Conservation (phyloP, 2,113 vertebrate genomes). For the Amblyornis subalaris region DNA sequence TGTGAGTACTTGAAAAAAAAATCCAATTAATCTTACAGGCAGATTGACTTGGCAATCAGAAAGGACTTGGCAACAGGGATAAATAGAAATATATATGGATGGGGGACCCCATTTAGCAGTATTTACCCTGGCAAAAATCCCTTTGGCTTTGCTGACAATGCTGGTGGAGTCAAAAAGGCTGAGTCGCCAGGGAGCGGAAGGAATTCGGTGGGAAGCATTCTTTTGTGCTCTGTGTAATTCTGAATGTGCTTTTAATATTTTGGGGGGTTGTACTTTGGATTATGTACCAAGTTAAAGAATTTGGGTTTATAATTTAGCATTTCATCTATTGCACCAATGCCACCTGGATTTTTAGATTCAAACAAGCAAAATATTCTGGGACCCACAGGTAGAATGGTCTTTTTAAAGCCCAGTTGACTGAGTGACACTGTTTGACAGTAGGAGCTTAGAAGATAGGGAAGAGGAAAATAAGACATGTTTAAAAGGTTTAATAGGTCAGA, state of each 20-base stretch:
- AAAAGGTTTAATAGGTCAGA: background rate
- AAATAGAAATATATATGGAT: background rate
- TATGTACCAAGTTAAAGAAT: background rate
- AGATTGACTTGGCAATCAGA: background rate
- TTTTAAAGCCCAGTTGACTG: background rate
- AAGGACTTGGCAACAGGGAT: background rate
- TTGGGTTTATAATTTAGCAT: background rate
- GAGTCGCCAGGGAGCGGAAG: background rate
- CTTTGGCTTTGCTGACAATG: conserved; percentile 4
- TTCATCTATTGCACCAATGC: background rate
- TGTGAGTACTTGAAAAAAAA: background rate
- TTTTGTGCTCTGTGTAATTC: background rate
- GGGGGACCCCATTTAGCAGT: background rate
- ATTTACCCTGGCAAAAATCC: conserved; percentile 51
- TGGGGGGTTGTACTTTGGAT: background rate
- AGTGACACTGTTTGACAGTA: background rate
- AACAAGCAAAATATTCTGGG: background rate
- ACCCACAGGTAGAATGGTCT: background rate
- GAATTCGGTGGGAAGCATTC: conserved; percentile 7
- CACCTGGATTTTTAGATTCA: background rate
- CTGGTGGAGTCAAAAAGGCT: background rate
- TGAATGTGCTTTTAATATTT: conserved; percentile 11
- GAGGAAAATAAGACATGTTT: background rate
- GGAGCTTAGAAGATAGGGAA: background rate
- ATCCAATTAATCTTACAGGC: background rate